Percentiles rank a stretch among this genome's conserved stretches.
phyloP scores from a whole-genome alignment of 2,797 vertebrate genomes.

The Monodelphis domestica region DNA sequence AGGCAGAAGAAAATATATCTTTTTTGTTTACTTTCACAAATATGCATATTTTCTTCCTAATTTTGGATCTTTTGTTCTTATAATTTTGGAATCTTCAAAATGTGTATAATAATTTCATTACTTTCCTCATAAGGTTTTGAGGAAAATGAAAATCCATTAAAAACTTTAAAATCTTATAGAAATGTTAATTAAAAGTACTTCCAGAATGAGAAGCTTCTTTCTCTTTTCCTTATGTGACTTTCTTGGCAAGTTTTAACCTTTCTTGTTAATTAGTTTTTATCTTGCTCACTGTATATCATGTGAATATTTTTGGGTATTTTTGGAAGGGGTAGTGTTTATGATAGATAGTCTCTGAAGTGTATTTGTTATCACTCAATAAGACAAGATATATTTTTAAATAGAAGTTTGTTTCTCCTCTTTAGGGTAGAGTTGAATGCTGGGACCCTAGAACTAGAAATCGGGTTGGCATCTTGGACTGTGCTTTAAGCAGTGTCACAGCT shows the following conservation, averaged over 20 bases:
- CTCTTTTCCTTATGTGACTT: background rate
- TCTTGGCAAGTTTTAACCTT: background rate
- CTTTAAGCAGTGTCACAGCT: slow-evolving; percentile 92
- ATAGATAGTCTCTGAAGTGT: background rate
- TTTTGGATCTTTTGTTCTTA: slow-evolving; percentile 7
- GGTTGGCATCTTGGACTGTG: slow-evolving; percentile 94
- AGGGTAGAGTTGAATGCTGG: slow-evolving; percentile 99
- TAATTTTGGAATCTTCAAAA: background rate
- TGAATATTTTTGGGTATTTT: background rate
- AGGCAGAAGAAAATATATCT: background rate
- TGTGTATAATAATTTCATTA: background rate
- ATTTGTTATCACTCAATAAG: background rate
- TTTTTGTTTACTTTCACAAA: background rate
- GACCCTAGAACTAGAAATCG: slow-evolving; percentile 93
- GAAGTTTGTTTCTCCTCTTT: background rate
- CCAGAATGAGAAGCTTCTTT: background rate
- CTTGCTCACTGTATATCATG: background rate
- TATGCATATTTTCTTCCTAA: background rate
- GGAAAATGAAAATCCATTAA: background rate
- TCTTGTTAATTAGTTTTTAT: background rate
- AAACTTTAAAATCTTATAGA: background rate
- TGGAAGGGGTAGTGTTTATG: background rate
- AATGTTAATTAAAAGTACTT: background rate
- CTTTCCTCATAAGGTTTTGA: background rate
- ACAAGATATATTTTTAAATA: background rate